phyloP scores from a whole-genome alignment of 2,888 invertebrate species.

The Tuberolachnus salignus region DNA sequence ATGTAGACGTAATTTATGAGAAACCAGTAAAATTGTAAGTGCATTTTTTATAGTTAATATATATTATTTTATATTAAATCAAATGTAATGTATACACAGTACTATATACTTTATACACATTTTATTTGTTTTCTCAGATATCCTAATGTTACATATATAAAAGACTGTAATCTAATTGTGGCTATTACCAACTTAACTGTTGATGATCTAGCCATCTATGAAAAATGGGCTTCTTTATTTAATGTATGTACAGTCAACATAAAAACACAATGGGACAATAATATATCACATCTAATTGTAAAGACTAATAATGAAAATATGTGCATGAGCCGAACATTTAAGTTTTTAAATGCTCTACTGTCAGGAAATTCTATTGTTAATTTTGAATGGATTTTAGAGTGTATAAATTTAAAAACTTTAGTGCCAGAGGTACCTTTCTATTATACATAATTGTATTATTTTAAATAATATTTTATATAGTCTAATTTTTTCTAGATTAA shows the following conservation, averaged over 20 bases:
- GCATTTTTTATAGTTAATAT: background rate
- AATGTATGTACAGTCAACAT: background rate
- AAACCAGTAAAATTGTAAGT: slow-evolving; percentile 12
- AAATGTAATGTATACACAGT: background rate
- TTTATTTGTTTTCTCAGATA: slow-evolving; percentile 11
- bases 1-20: background rate
- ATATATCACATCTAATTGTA: slow-evolving; percentile 24
- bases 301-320: background rate
- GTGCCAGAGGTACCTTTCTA: slow-evolving; percentile 13
- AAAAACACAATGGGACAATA: background rate
- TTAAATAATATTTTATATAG: background rate
- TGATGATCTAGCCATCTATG: background rate
- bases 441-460: background rate
- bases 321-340: slow-evolving; percentile 2
- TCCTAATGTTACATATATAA: too few relatives aligned
- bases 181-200: background rate
- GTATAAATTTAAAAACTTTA: background rate
- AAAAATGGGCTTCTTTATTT: background rate
- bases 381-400: slow-evolving; percentile 14
- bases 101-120: background rate
- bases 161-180: too few relatives aligned
- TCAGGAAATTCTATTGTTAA: background rate
- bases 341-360: slow-evolving; percentile 28
- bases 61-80: background rate
- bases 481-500: background rate